Evolutionary conservation across 2,888 invertebrate species (phyloP).

Genomic region (Machimus rusticus): DNA sequence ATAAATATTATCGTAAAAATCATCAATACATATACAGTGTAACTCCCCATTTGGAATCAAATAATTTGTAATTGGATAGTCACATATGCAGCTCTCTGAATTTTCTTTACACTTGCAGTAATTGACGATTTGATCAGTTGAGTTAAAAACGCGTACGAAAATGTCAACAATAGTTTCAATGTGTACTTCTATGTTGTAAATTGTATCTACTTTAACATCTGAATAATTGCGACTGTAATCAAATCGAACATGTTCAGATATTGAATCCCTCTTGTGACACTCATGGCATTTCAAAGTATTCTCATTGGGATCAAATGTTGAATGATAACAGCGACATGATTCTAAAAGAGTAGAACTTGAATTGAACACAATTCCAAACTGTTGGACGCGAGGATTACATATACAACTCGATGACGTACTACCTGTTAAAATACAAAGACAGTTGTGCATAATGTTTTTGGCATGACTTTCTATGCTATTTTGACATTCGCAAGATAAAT

Average conservation of each 20-base stretch:
- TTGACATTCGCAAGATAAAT: not conserved
- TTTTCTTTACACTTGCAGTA: not conserved
- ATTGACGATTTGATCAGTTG: not conserved
- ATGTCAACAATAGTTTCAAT: not conserved
- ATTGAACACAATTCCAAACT: not conserved
- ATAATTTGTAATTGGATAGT: not conserved
- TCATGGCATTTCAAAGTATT: not conserved
- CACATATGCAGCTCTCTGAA: not conserved
- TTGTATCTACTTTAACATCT: not conserved
- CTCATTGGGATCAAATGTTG: not conserved
- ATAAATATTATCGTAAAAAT: not conserved
- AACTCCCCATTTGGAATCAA: not conserved
- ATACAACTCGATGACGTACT: not conserved
- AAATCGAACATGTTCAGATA: not conserved
- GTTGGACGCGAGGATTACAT: not conserved
- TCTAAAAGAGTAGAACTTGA: not conserved
- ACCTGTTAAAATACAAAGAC: not conserved
- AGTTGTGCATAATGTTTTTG: not conserved
- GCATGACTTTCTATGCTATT: not conserved
- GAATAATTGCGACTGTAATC: not conserved
- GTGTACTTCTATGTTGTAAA: not conserved
- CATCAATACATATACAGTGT: not conserved
- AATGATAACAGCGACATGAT: not conserved
- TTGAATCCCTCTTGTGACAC: not conserved
- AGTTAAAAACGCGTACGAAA: not conserved